Conservation (phyloP, 2,797 vertebrate genomes). For the Coccyzus lansbergi region DNA sequence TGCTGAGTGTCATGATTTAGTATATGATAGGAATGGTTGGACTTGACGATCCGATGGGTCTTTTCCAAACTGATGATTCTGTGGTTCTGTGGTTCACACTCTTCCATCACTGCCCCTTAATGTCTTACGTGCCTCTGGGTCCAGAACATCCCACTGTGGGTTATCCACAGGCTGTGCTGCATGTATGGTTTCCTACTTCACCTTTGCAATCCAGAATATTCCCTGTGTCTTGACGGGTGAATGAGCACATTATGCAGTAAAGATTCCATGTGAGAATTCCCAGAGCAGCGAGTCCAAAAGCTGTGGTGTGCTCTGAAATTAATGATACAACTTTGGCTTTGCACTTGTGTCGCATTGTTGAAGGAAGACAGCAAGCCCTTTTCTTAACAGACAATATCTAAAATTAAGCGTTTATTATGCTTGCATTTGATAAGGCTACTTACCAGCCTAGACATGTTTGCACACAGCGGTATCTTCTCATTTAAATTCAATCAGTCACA, state of each 20-base stretch:
- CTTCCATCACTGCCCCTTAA: conserved; percentile 1
- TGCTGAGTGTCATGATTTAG: no score
- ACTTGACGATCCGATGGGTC: no score
- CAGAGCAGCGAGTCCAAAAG: not conserved
- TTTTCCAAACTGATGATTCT: no score
- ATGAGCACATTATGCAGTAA: not conserved
- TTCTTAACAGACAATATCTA: conserved; percentile 56
- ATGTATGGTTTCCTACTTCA: conserved; percentile 37
- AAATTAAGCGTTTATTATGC: conserved; percentile 67
- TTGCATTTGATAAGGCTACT: conserved; percentile 70
- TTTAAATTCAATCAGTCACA: conserved; percentile 81
- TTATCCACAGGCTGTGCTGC: not conserved
- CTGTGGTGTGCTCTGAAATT: not conserved
- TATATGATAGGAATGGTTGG: no score
- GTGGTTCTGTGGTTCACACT: not conserved
- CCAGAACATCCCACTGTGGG: not conserved
- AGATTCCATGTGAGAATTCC: not conserved
- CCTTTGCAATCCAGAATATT: not conserved
- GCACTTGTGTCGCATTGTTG: not conserved
- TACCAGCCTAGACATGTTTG: conserved; percentile 79
- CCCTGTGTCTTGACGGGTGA: conserved; percentile 11
- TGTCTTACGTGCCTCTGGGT: not conserved
- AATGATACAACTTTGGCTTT: not conserved
- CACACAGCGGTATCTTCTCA: conserved; percentile 81
- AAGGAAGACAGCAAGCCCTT: conserved; percentile 6